Evolutionary conservation across 2,888 invertebrate genomes (phyloP).

Genomic region (Sepioteuthis lessoniana): DNA sequence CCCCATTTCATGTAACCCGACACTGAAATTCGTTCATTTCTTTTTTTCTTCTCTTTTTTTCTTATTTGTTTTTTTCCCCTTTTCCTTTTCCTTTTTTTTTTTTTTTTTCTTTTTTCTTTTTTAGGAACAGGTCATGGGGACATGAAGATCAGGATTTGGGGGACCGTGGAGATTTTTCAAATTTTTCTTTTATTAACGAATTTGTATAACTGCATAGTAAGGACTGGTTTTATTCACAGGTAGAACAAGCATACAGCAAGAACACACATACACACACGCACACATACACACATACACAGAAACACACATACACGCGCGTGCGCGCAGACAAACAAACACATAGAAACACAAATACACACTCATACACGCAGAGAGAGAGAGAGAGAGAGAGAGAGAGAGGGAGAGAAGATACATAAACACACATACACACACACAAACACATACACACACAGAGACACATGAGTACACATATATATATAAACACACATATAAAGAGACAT

Average conservation of each 20-base stretch:
- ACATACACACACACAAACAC: background rate
- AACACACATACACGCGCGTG: too few species aligned
- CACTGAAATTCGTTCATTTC: background rate
- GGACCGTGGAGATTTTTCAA: background rate
- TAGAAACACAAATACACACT: background rate
- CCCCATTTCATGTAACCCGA: slow-evolving; percentile 12
- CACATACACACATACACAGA: background rate
- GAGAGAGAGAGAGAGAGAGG: too few species aligned
- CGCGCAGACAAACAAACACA: background rate
- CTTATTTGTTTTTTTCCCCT: background rate
- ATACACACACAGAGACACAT: background rate
- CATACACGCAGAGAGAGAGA: background rate
- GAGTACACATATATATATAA: background rate
- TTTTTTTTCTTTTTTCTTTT: background rate
- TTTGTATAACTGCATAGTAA: background rate
- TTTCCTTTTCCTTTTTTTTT: background rate
- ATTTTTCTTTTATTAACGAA: background rate
- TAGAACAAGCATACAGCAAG: background rate
- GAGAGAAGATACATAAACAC: too few species aligned
- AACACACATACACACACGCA: background rate
- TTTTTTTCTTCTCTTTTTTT: background rate
- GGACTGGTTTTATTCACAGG: background rate
- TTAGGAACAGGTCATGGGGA: background rate
- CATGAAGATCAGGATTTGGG: background rate
- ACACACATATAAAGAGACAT: background rate